phyloP scores from a whole-genome alignment of 2,113 vertebrate species.

The Brachyhypopomus gauderio region DNA sequence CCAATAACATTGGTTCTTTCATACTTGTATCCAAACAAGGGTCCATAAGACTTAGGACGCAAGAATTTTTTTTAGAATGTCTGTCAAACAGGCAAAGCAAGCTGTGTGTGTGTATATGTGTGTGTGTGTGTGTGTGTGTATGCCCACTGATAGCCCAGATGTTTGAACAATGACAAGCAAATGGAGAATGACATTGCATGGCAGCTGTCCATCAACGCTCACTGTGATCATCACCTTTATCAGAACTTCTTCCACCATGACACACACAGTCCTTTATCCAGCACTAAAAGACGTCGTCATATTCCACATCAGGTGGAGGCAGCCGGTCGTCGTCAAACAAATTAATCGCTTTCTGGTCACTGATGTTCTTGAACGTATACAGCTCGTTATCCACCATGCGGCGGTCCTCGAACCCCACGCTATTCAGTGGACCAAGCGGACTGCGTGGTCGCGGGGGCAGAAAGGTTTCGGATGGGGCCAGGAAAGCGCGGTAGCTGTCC shows the following conservation, averaged over 20 bases:
- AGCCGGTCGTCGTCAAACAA: slow-evolving; percentile 61
- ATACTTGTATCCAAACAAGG: slow-evolving; percentile 10
- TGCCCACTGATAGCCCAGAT: background rate
- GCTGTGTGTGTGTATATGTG: background rate
- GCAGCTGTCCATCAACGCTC: background rate
- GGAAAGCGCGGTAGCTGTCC: slow-evolving; percentile 79
- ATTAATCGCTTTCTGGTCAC: slow-evolving; percentile 66
- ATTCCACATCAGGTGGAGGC: slow-evolving; percentile 1
- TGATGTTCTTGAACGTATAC: slow-evolving; percentile 78
- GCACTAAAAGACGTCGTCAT: slow-evolving; percentile 60
- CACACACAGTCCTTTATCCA: background rate
- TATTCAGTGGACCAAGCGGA: slow-evolving; percentile 67
- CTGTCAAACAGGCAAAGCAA: background rate
- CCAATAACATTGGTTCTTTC: background rate
- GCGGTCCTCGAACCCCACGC: slow-evolving; percentile 70
- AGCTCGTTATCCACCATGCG: slow-evolving; percentile 78
- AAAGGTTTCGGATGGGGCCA: slow-evolving; percentile 72
- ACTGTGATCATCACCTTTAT: background rate
- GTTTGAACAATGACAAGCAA: background rate
- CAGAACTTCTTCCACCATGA: background rate
- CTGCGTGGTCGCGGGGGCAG: slow-evolving; percentile 78
- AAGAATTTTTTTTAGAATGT: background rate
- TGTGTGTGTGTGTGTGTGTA: too few relatives aligned
- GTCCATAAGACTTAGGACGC: background rate
- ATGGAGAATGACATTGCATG: background rate